phyloP scores from a whole-genome alignment of 1,140 invertebrate species.

The Phthorimaea operculella region DNA sequence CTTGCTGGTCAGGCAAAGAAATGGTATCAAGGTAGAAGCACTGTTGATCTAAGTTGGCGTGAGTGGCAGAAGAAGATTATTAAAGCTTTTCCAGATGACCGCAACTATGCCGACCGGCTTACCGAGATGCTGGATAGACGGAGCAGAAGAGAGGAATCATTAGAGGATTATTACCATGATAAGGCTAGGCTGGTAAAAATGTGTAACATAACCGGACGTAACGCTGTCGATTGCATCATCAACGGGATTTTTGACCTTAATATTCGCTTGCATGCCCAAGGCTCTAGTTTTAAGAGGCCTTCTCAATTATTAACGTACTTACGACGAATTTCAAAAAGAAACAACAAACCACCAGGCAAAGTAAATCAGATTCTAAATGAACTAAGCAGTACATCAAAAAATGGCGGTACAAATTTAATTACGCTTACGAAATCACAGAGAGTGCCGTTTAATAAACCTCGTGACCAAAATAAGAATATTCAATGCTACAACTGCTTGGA shows the following conservation, averaged over 20 bases:
- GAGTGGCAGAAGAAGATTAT: slow-evolving; percentile 6
- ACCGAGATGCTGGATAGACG: slow-evolving; percentile 5
- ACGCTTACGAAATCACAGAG: neutral
- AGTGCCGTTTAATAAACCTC: neutral
- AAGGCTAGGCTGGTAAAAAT: slow-evolving; percentile 7
- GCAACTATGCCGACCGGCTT: slow-evolving; percentile 8
- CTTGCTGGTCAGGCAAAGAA: slow-evolving; percentile 3
- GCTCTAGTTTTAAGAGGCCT: slow-evolving; percentile 10
- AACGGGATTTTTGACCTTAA: slow-evolving; percentile 12
- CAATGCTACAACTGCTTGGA: slow-evolving; percentile 12
- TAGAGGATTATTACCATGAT: slow-evolving; percentile 9
- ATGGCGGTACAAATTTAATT: neutral
- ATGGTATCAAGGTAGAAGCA: slow-evolving; percentile 6
- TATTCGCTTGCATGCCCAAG: slow-evolving; percentile 12
- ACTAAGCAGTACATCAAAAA: neutral
- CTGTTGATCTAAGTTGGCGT: slow-evolving; percentile 2
- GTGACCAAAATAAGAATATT: neutral
- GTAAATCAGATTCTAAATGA: neutral
- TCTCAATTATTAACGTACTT: slow-evolving; percentile 8
- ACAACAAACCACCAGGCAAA: neutral
- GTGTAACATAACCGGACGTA: slow-evolving; percentile 7
- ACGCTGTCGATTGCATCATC: slow-evolving; percentile 15
- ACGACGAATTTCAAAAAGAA: slow-evolving; percentile 9
- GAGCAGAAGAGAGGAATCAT: slow-evolving; percentile 7
- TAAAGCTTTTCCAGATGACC: slow-evolving; percentile 5